A percentile compares a stretch with the other conserved stretches of the same genome.
phyloP scores from a whole-genome alignment of 2,797 vertebrate species.

The Lophius americanus region DNA sequence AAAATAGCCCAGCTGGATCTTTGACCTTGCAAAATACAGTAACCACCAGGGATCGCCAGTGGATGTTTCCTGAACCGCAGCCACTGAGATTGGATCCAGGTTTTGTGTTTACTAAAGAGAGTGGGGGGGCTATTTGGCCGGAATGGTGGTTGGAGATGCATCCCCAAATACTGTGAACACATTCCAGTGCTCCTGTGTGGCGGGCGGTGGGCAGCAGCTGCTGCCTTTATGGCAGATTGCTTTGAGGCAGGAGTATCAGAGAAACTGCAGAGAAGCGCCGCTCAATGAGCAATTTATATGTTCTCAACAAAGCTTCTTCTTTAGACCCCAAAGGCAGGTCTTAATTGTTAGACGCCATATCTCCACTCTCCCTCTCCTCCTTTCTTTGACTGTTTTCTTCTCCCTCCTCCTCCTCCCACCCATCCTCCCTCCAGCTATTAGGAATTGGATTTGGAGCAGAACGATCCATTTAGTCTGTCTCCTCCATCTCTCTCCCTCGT shows the following conservation, averaged over 20 bases:
- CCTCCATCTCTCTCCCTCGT: constrained; percentile 69
- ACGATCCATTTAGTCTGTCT: constrained; percentile 81
- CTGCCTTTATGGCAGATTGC: constrained; percentile 56
- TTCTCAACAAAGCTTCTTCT: constrained; percentile 78
- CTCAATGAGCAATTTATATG: constrained; percentile 80
- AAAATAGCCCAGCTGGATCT: constrained; percentile 19
- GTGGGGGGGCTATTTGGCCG: constrained; percentile 17
- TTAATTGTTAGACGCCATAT: constrained; percentile 82
- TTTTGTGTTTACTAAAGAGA: constrained; percentile 46
- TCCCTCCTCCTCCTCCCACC: constrained; percentile 64
- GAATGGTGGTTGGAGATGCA: constrained; percentile 31
- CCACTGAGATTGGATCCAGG: constrained; percentile 49
- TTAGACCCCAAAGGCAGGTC: constrained; percentile 73
- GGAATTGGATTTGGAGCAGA: constrained; percentile 84
- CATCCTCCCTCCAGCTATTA: constrained; percentile 78
- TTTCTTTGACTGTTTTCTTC: constrained; percentile 72
- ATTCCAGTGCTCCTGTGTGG: constrained; percentile 46
- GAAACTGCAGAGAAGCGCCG: constrained; percentile 62
- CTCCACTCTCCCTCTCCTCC: constrained; percentile 66
- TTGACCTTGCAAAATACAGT: constrained; percentile 29
- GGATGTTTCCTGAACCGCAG: constrained; percentile 14
- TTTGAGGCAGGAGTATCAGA: constrained; percentile 68
- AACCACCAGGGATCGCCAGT: constrained; percentile 24
- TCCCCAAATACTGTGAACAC: constrained; percentile 45
- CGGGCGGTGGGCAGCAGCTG: constrained; percentile 39